A percentile compares a stretch with the other conserved stretches of the same genome.
These are phyloP conservation scores for Pyrochroa serraticornis DNA, from an alignment of 2,888 invertebrate genomes.

Conservation along the genomic window DNA sequence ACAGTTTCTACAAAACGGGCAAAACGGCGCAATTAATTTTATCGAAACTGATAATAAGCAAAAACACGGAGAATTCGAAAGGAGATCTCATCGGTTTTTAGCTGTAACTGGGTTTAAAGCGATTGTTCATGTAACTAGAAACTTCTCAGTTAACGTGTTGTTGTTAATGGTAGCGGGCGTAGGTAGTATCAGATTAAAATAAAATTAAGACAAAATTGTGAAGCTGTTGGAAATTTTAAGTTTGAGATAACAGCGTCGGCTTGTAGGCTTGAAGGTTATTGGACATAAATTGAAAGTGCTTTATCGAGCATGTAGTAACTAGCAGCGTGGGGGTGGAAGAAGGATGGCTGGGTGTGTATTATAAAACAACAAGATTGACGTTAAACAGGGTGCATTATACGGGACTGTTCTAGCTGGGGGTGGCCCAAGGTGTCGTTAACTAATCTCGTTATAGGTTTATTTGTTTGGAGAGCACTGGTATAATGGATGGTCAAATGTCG, in stretches of 20 bases:
- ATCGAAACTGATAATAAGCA: conserved; percentile 12
- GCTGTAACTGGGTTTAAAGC: conserved; percentile 3
- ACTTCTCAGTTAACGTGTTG: conserved; percentile 12
- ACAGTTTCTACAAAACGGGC: conserved; percentile 10
- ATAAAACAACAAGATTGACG: conserved; percentile 17
- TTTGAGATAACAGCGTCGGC: conserved; percentile 15
- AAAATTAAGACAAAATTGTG: conserved; percentile 12
- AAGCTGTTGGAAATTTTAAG: conserved; percentile 15
- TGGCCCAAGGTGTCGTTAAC: conserved; percentile 34
- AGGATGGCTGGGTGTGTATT: neutral
- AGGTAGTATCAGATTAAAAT: conserved; percentile 10
- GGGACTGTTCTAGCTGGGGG: neutral
- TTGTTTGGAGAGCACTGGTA: conserved; percentile 48
- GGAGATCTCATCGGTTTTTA: neutral
- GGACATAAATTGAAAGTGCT: conserved; percentile 25
- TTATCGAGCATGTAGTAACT: conserved; percentile 19
- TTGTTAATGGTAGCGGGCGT: too few species aligned
- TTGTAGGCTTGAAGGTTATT: conserved; percentile 15
- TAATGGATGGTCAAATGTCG: conserved; percentile 55
- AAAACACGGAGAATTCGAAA: neutral
- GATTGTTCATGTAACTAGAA: conserved; percentile 9
- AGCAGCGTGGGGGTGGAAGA: conserved; percentile 1
- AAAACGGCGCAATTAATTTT: conserved; percentile 13
- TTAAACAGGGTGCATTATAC: conserved; percentile 11
- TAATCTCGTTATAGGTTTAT: conserved; percentile 44